A percentile compares a stretch with the other conserved stretches of the same genome.
phyloP scores from a whole-genome alignment of 2,113 vertebrate species.

The Dryoscopus gambensis region DNA sequence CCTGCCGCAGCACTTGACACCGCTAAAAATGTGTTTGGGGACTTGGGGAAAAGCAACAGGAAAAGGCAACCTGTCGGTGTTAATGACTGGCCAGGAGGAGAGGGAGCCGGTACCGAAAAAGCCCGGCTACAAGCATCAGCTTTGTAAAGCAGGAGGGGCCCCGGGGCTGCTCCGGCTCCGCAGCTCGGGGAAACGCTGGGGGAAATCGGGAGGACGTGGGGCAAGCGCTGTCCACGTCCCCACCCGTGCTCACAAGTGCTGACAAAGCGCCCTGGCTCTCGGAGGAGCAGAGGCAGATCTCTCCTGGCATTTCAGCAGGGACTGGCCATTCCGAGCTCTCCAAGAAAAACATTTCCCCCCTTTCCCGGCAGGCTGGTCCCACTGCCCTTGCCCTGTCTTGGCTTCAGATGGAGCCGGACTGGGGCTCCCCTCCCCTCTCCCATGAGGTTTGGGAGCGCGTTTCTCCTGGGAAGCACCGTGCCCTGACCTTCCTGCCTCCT shows the following conservation, averaged over 20 bases:
- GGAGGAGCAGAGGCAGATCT: not conserved
- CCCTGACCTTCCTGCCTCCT: not conserved
- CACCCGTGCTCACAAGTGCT: fast-evolving
- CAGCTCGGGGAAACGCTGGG: not conserved
- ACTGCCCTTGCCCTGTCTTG: too few relatives aligned
- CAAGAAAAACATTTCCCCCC: fast-evolving
- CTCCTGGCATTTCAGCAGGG: not conserved
- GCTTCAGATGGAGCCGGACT: not conserved
- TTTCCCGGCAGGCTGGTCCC: not conserved
- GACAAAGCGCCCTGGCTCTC: not conserved
- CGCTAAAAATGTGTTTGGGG: not conserved
- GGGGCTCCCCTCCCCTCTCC: not conserved
- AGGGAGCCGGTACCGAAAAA: not conserved
- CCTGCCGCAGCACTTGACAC: not conserved
- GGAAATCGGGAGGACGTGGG: fast-evolving
- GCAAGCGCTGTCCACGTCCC: fast-evolving
- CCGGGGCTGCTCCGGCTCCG: fast-evolving
- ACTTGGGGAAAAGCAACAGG: not conserved
- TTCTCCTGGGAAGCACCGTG: not conserved
- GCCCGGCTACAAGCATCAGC: not conserved
- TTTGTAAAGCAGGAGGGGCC: not conserved
- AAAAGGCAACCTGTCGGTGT: not conserved
- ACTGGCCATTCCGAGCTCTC: not conserved
- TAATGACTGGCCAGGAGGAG: not conserved
- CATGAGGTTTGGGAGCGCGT: not conserved